Conservation (phyloP, 2,113 vertebrate genomes). For the Garra rufa region DNA sequence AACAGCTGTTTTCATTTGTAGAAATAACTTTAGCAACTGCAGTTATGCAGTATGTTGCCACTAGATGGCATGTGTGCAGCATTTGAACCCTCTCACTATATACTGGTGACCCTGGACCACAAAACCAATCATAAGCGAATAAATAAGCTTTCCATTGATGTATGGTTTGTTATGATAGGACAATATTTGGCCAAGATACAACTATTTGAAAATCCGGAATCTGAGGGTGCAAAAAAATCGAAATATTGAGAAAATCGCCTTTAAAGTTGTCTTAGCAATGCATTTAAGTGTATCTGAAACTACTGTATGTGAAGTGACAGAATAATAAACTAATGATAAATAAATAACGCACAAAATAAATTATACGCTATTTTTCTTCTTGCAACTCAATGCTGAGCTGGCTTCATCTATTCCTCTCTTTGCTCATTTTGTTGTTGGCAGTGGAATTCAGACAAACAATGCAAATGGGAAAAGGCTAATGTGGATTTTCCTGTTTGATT, state of each 20-base stretch:
- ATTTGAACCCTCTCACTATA: not conserved
- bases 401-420: not conserved
- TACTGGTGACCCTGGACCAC: no score
- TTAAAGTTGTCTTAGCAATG: no score
- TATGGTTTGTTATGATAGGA: no score
- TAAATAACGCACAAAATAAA: not conserved
- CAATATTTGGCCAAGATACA: no score
- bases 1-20: not conserved
- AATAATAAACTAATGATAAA: not conserved
- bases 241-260: no score
- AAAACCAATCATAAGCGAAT: no score
- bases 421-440: conserved; percentile 45
- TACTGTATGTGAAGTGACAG: not conserved
- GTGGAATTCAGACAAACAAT: conserved; percentile 49
- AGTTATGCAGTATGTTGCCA: not conserved
- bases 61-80: conserved; percentile 32
- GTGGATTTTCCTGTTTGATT: not conserved
- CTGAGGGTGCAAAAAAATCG: no score
- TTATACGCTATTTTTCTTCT: not conserved
- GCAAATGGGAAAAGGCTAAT: not conserved
- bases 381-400: not conserved
- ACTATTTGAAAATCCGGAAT: no score
- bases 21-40: not conserved
- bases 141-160: no score
- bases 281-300: not conserved